These are phyloP conservation scores for Galagoides demidoff DNA, from an alignment of 2,797 vertebrate species.

Conservation along the genomic window DNA sequence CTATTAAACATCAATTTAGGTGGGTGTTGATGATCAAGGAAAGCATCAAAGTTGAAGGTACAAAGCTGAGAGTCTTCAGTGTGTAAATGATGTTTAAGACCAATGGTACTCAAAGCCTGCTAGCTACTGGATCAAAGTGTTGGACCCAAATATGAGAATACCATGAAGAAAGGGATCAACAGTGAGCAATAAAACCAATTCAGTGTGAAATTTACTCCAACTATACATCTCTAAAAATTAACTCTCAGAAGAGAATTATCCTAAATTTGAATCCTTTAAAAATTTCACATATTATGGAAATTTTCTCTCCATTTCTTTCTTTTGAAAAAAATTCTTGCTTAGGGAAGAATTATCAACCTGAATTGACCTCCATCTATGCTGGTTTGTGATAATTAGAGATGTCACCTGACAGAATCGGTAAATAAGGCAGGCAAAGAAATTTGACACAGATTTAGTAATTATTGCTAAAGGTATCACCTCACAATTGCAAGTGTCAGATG, in stretches of 20 bases:
- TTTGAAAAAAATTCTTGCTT: conserved; percentile 38
- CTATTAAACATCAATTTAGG: neutral
- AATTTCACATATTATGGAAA: conserved; percentile 5
- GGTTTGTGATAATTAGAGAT: conserved; percentile 56
- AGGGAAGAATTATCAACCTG: conserved; percentile 5
- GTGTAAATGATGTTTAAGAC: neutral
- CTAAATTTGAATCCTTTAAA: neutral
- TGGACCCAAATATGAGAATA: neutral
- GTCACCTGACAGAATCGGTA: conserved; percentile 71
- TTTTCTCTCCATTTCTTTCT: conserved; percentile 29
- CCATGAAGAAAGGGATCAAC: neutral
- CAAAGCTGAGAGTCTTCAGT: neutral
- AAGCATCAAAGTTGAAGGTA: neutral
- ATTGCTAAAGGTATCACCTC: conserved; percentile 74
- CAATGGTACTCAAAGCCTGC: neutral
- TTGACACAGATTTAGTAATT: conserved; percentile 81
- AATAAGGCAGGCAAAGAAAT: conserved; percentile 67
- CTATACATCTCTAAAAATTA: neutral
- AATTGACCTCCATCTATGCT: conserved; percentile 61
- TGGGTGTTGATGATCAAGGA: neutral
- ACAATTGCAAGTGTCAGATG: conserved; percentile 60
- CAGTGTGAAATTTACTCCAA: neutral
- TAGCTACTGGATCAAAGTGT: neutral
- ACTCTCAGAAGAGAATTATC: neutral
- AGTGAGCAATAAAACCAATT: neutral